Conservation (phyloP, 2,113 vertebrate species). For the Dissostichus mawsoni region DNA sequence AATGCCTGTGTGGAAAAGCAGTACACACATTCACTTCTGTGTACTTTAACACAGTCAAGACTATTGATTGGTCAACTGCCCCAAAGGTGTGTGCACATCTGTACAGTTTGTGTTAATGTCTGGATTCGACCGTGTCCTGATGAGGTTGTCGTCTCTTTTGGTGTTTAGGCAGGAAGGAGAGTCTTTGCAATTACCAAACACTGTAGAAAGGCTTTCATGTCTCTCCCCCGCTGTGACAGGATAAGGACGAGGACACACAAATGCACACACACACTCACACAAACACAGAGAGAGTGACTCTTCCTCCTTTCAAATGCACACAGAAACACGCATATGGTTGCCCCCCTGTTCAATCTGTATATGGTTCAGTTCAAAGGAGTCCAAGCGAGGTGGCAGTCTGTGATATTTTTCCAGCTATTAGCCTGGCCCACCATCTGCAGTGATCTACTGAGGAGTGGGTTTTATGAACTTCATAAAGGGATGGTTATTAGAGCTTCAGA, state of each 20-base stretch:
- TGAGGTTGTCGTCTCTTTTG: slow-evolving; percentile 44
- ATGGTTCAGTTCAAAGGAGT: slow-evolving; percentile 69
- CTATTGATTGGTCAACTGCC: slow-evolving; percentile 47
- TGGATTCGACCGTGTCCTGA: slow-evolving; percentile 21
- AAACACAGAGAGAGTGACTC: slow-evolving; percentile 21
- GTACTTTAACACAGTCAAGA: slow-evolving; percentile 65
- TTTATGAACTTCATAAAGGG: slow-evolving; percentile 73
- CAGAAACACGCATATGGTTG: slow-evolving; percentile 52
- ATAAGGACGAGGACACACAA: slow-evolving; percentile 50
- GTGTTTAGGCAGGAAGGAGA: slow-evolving; percentile 54
- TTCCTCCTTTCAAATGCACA: slow-evolving; percentile 49
- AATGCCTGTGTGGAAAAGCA: slow-evolving; percentile 61
- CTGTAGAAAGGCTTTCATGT: slow-evolving; percentile 67
- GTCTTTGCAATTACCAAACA: slow-evolving; percentile 59
- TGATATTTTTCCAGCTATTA: slow-evolving; percentile 72
- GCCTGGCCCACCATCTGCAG: slow-evolving; percentile 59
- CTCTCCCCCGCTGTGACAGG: slow-evolving; percentile 56
- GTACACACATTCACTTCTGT: slow-evolving; percentile 50
- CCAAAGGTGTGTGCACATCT: slow-evolving; percentile 39
- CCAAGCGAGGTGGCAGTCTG: slow-evolving; percentile 52
- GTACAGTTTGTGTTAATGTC: slow-evolving; percentile 5
- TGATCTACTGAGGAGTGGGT: slow-evolving; percentile 63
- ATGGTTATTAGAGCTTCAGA: slow-evolving; percentile 66
- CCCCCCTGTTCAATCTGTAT: slow-evolving; percentile 54
- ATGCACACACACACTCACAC: slow-evolving; percentile 13